Evolutionary conservation across 2,113 vertebrate genomes (phyloP).

Genomic region (Tenrec ecaudatus): DNA sequence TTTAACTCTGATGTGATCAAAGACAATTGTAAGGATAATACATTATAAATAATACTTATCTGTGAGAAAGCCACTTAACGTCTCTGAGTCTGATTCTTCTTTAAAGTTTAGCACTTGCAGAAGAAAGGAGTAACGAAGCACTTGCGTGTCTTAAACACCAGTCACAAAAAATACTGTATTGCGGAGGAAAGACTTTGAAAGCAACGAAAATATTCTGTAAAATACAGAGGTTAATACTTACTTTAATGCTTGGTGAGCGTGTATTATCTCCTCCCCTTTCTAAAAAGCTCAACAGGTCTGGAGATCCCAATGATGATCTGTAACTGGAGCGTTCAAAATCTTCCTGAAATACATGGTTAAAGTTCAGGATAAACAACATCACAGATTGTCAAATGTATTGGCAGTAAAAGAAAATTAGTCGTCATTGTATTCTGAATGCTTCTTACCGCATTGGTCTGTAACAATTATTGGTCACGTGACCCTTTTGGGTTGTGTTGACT

Average conservation of each 20-base stretch:
- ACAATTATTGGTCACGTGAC: not conserved
- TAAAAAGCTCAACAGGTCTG: not conserved
- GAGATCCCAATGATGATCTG: not conserved
- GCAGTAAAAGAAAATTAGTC: constrained; percentile 5
- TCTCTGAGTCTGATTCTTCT: constrained; percentile 4
- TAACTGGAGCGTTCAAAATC: constrained; percentile 6
- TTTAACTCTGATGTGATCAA: constrained; percentile 13
- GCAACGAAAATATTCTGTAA: not conserved
- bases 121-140: constrained; percentile 32
- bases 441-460: not conserved
- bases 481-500: not conserved
- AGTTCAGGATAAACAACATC: not conserved
- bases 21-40: not conserved
- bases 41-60: not conserved
- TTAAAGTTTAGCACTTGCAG: not conserved
- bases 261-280: not conserved
- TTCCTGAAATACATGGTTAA: not conserved
- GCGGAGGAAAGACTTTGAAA: constrained; percentile 23
- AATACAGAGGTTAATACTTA: not conserved
- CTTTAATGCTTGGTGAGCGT: constrained; percentile 10
- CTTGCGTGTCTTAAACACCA: constrained; percentile 1
- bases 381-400: not conserved
- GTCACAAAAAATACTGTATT: not conserved
- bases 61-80: not conserved
- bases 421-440: not conserved